Conservation (phyloP, 92 coral and sea anemone genomes). For the Zoanthus gigantus region DNA sequence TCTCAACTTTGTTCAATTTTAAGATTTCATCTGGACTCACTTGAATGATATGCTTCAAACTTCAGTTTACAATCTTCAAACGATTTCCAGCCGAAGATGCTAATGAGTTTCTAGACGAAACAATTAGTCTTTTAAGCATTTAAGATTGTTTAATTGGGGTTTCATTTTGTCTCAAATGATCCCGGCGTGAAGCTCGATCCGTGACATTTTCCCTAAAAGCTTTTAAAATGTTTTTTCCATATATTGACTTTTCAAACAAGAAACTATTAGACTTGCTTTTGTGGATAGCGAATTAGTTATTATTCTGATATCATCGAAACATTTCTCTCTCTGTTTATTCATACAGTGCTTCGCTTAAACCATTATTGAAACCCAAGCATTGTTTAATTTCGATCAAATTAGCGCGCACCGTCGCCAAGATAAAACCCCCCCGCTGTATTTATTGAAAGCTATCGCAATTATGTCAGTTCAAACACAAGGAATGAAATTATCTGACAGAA, state of each 20-base stretch:
- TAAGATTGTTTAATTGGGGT: not conserved
- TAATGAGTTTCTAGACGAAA: slow-evolving; percentile 24
- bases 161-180: not conserved
- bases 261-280: slow-evolving; percentile 20
- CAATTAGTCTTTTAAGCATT: slow-evolving; percentile 5
- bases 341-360: slow-evolving; percentile 10
- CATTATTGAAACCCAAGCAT: slow-evolving; percentile 24
- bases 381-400: slow-evolving; percentile 44
- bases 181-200: not conserved
- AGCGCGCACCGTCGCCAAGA: not conserved
- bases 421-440: slow-evolving; percentile 25
- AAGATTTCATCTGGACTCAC: not conserved
- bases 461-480: slow-evolving; percentile 26
- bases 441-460: slow-evolving; percentile 21
- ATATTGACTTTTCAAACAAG: slow-evolving; percentile 19
- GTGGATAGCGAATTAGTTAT: slow-evolving; percentile 16
- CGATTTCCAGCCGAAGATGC: not conserved
- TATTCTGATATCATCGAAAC: slow-evolving; percentile 25
- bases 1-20: no score
- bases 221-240: not conserved
- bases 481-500: slow-evolving; percentile 38
- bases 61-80: slow-evolving; percentile 21
- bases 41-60: slow-evolving; percentile 22
- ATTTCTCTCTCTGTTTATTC: slow-evolving; percentile 7
- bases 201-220: slow-evolving; percentile 6